Base-by-base conservation (phyloP, 2,113 vertebrate species). In the Chlamydotis undulata region DNA sequence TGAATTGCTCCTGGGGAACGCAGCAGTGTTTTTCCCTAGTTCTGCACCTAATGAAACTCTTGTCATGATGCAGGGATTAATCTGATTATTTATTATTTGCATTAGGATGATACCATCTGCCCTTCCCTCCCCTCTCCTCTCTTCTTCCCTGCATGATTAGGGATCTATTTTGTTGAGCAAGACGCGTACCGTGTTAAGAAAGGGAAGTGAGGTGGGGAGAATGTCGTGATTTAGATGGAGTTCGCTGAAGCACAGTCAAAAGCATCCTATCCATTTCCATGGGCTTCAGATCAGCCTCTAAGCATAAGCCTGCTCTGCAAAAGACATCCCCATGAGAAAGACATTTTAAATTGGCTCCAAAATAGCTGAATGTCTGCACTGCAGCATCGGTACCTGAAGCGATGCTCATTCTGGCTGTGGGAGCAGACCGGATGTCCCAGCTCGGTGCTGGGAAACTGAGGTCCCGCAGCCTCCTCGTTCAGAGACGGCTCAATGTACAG, bases 61-160 rank as follows among this genome's bases (percentile, higher is more conserved):
- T 93, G 90, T 95, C 71, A 73, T 91, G 83, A 89, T 60, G 65
- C 60, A 82, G 76, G 43, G 81, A 94, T 94, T 97, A 94, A 86
- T 95, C 73, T 94, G 91, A 68, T 91, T 95, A 91, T 97, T 97
- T 94, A 95, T 94, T 94, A 92, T 96, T 96, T 94, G 83, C 87
- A 87, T 94, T 92, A 95, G 43, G 74, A 87, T 78, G 73, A 94
- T 92, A 92, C 87, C 89, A 96, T 95, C 93, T 95, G 87, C 94
- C 91, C 64, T 94, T 94, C 55, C 47, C 69, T 95, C 37, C 53
- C 49, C 29, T 47, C 49, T 83, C 25, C 39, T 77, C 45, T 93
- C n/a, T 70, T 93, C n/a, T 61, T 89, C 33, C 33, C 43, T 68
- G 71, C 59, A 52, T 78, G 68, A 89, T 83, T 88, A 88, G 79